Evolutionary conservation across 2,797 vertebrate species (phyloP), one percentile per base, ranked within the genome.

Genomic region (Serranus cabrilla): DNA sequence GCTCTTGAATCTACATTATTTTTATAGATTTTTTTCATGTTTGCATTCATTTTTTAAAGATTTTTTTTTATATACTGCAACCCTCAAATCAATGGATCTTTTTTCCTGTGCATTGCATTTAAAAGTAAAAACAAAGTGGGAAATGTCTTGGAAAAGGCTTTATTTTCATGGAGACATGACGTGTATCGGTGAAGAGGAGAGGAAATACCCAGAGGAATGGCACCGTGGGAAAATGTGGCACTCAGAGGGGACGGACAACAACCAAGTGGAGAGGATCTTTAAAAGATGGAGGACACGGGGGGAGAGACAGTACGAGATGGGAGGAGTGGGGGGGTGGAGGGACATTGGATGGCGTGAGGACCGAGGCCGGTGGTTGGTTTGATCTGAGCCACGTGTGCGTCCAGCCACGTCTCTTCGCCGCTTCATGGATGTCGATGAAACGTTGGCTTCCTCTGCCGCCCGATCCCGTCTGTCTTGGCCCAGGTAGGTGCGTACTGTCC

Each of bases 361-460:
- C 90, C 57, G 52, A 90, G 91, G 90, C 90, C 90, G 66, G 81
- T 94, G 94, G 94, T 94, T 94, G 94, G 94, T 92, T 92, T 90
- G 87, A 89, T 87, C 84, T 64, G 86, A 91, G 87, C 90, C 93
- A 94, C 94, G 93, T 94, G 93, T 86, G 85, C 72, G 78, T 89
- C 87, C 86, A 43, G 86, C 89, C 70, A 89, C 76, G 83, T 93
- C 90, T 90, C 82, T 85, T 87, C 23, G 63, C 75, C 72, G 79
- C 82, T 88, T 74, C 78, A 82, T 84, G 89, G 90, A 91, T 85
- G 87, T 86, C 67, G 74, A 84, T 49, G 83, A 83, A 87, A 88
- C 60, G 62, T 70, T 71, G 78, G 86, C 70, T 89, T 90, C 63
- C 80, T 58, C 76, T 56, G 80, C 70, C 11, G 46, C 68, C 74